Base-by-base conservation (phyloP, 2,797 vertebrate genomes). In the Phrynocephalus forsythii region DNA sequence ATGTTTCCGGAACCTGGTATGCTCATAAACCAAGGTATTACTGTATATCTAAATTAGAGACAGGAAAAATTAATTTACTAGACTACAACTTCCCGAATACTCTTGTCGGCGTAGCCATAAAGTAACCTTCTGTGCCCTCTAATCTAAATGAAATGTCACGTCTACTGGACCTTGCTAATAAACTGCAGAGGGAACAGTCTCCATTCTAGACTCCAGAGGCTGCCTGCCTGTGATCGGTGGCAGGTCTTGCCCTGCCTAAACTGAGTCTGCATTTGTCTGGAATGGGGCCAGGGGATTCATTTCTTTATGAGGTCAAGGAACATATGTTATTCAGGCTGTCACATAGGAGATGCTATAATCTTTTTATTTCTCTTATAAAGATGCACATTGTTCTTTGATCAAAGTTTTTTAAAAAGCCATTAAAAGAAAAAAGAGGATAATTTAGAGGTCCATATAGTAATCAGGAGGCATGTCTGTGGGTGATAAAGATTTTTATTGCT, bases 401-500 rank as follows among this genome's bases (percentile, higher is more conserved):
- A 90, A 87, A 90, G 60, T 63, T 63, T 60, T 1, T 1, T 38
- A 80, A 86, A 89, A 86, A 48, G 66, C 28, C 20, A 38, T 86
- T 91, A 86, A 80, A 78, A 82, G 90, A 82, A 86, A 90, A 86
- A 77, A 77, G 79, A 77, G 50, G 78, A 76, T 87, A 92, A 90
- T 92, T 86, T 93, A 85, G 85, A 92, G 87, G 85, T 52, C 86
- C 92, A 87, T 88, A 79, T 79, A 0, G 13, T 72, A 22, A 92
- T 92, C 86, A 78, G 86, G 78, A 71, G 63, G 86, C 89, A 87
- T 91, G 56, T 86, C 91, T 94, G 87, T 91, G 91, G 89, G 87
- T 94, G 95, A 93, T 92, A 91, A 91, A 90, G 88, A 87, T 79
- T 89, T 93, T 84, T 91, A 91, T 73, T 94, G 86, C 91, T 93